These are phyloP conservation scores for Phortica magna DNA, from an alignment of 2,888 invertebrate species.

Conservation along the genomic window DNA sequence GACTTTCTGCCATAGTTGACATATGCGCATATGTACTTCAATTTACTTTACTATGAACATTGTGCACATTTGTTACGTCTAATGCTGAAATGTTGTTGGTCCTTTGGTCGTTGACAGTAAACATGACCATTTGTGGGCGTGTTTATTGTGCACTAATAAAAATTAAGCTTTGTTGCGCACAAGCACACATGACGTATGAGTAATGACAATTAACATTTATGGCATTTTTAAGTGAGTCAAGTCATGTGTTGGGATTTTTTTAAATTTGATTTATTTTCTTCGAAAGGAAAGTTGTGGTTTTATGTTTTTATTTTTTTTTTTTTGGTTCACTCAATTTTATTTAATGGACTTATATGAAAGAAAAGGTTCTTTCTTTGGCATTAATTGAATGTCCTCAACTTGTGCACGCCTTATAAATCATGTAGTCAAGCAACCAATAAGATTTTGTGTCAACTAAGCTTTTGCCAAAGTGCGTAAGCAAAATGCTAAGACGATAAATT, in stretches of 20 bases:
- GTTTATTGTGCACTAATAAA: background rate
- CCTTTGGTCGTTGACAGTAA: background rate
- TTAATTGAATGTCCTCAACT: constrained; percentile 11
- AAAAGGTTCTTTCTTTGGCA: background rate
- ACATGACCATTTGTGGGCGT: background rate
- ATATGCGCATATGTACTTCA: background rate
- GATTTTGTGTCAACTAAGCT: constrained; percentile 10
- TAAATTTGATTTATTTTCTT: background rate
- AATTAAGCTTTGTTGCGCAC: background rate
- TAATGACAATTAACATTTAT: constrained; percentile 67
- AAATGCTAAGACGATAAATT: constrained; percentile 56
- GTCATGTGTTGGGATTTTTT: background rate
- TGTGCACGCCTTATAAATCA: constrained; percentile 13
- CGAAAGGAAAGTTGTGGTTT: background rate
- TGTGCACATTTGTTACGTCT: too few species aligned
- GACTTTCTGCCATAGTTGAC: background rate
- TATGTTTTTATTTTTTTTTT: background rate
- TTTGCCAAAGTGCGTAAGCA: background rate
- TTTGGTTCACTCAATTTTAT: background rate
- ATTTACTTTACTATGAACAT: background rate
- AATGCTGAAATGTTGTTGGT: background rate
- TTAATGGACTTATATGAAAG: background rate
- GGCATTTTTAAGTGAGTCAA: constrained; percentile 51
- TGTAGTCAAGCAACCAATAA: background rate
- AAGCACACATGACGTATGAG: constrained; percentile 38